A percentile compares a stretch with the other conserved stretches of the same genome.
Evolutionary conservation across 92 coral and sea anemone genomes (phyloP).

Genomic region (Epizoanthus fatuus): DNA sequence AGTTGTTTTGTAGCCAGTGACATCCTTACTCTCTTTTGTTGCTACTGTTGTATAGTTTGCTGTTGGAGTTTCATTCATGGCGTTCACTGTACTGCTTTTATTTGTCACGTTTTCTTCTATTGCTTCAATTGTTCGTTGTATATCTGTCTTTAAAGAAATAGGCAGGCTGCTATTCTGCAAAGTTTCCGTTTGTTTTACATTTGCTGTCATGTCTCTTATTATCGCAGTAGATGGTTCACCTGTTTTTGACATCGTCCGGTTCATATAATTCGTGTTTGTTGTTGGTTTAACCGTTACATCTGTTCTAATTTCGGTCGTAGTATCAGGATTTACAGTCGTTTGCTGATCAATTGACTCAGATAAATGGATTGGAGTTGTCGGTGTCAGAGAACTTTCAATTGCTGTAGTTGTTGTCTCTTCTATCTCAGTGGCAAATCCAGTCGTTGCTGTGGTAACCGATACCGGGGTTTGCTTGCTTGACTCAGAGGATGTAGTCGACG

Average conservation of each 20-base stretch:
- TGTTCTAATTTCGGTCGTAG: neutral
- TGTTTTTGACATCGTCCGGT: neutral
- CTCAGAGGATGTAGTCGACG: neutral
- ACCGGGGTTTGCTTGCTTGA: neutral
- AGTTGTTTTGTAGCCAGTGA: neutral
- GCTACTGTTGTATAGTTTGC: neutral
- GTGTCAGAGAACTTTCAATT: neutral
- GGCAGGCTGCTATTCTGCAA: neutral
- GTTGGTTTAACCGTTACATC: neutral
- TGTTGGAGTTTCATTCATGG: neutral
- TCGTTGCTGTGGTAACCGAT: neutral
- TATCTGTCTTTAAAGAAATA: neutral
- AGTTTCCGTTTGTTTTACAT: neutral
- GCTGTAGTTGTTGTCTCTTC: neutral
- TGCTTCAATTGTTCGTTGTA: neutral
- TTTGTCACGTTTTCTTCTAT: too few relatives aligned
- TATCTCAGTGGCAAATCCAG: neutral
- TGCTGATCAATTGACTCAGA: neutral
- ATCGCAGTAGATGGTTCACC: too few relatives aligned
- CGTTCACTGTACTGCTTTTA: neutral
- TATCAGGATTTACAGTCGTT: too few relatives aligned
- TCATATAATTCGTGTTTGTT: neutral
- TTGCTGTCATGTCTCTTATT: too few relatives aligned
- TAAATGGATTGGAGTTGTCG: neutral
- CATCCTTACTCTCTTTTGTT: neutral